phyloP scores from a whole-genome alignment of 2,113 vertebrate genomes.

The Ceuthmochares aereus region DNA sequence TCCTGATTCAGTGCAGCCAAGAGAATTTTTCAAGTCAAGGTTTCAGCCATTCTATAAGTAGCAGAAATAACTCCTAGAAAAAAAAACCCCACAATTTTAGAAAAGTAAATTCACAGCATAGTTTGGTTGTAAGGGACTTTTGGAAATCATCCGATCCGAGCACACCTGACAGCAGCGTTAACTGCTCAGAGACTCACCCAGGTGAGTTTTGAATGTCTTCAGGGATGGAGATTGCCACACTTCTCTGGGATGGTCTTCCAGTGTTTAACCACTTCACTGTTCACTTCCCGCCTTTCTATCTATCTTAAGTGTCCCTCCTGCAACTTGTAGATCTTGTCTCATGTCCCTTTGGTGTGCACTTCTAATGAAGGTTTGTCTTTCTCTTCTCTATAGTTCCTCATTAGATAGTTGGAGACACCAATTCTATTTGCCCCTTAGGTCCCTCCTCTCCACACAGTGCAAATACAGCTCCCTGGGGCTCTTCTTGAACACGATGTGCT shows the following conservation, averaged over 20 bases:
- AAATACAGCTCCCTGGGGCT: background rate
- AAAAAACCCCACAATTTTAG: background rate
- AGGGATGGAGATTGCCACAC: background rate
- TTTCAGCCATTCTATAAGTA: background rate
- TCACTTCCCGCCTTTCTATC: background rate
- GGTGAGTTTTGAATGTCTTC: background rate
- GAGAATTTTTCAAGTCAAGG: background rate
- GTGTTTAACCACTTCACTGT: background rate
- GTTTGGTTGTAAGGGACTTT: background rate
- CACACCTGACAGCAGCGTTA: background rate
- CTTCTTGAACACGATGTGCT: background rate
- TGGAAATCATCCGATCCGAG: background rate
- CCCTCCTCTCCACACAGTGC: background rate
- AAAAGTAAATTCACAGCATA: background rate
- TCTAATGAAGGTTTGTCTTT: background rate
- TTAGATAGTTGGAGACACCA: background rate
- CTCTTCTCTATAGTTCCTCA: background rate
- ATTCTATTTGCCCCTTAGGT: background rate
- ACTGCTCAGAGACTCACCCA: background rate
- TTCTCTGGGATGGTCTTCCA: background rate
- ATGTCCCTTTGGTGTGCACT: background rate
- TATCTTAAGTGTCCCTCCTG: background rate
- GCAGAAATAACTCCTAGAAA: background rate
- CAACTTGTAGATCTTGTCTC: rapidly evolving
- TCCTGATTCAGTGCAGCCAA: background rate